phyloP scores from a whole-genome alignment of 2,888 invertebrate genomes.

The Dioctria rufipes region DNA sequence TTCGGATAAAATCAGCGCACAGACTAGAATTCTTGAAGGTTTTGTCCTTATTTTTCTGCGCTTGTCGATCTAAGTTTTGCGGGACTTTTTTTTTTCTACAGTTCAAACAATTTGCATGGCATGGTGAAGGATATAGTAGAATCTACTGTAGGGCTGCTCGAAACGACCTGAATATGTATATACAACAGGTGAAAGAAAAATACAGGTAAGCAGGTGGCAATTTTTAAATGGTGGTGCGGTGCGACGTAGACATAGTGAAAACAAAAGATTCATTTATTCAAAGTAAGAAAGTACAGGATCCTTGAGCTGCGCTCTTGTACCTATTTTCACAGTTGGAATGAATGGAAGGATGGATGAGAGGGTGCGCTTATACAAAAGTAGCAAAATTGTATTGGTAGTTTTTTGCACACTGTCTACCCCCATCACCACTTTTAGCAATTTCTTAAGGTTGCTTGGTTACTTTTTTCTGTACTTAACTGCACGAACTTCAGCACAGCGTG shows the following conservation, averaged over 20 bases:
- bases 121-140: not conserved
- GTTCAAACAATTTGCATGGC: constrained; percentile 23
- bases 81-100: not conserved
- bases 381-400: not conserved
- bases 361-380: not conserved
- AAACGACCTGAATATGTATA: no score
- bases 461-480: no score
- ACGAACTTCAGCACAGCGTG: no score
- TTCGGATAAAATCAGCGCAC: constrained; percentile 29
- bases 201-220: no score
- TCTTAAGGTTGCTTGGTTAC: no score
- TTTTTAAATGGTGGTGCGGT: no score
- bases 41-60: constrained; percentile 13
- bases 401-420: not conserved
- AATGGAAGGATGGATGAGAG: no score
- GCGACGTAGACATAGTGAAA: no score
- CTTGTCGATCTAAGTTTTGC: constrained; percentile 25
- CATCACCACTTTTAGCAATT: no score
- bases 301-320: not conserved
- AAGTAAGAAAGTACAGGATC: not conserved
- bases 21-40: not conserved
- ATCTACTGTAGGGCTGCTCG: no score
- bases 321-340: no score
- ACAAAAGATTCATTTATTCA: constrained; percentile 11
- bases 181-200: no score